phyloP scores from a whole-genome alignment of 1,140 invertebrate species.

The Sinonovacula constricta region DNA sequence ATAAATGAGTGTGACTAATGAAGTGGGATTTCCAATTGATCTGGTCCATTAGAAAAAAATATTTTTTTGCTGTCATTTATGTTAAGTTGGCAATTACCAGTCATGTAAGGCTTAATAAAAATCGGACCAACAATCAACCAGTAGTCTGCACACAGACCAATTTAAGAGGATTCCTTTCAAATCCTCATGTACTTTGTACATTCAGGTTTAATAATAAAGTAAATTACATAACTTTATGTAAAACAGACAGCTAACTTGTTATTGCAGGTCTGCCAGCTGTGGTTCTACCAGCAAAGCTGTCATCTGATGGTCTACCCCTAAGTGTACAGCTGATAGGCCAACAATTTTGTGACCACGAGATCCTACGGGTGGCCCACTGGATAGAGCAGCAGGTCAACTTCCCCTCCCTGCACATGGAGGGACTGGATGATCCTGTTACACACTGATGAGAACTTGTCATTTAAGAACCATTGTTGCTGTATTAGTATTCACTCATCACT shows the following conservation, averaged over 20 bases:
- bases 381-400: constrained; percentile 84
- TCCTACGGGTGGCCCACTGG: constrained; percentile 90
- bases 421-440: constrained; percentile 36
- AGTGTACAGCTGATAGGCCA: constrained; percentile 96
- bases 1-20: no score
- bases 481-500: no score
- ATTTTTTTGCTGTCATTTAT: no score
- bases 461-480: no score
- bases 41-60: no score
- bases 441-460: no score
- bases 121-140: no score
- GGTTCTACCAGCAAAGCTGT: constrained; percentile 90
- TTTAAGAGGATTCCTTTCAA: no score
- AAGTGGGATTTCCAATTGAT: no score
- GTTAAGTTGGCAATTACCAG: no score
- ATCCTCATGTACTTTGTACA: constrained; percentile 11
- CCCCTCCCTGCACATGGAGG: constrained; percentile 62
- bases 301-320: constrained; percentile 88
- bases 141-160: no score
- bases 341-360: constrained; percentile 86
- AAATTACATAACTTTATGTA: neutral
- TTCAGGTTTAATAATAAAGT: neutral
- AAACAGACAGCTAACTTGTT: neutral
- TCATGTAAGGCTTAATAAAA: no score
- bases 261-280: constrained; percentile 90